These are phyloP conservation scores for Lepus americanus DNA, from an alignment of 2,113 vertebrate genomes.

Conservation along the genomic window DNA sequence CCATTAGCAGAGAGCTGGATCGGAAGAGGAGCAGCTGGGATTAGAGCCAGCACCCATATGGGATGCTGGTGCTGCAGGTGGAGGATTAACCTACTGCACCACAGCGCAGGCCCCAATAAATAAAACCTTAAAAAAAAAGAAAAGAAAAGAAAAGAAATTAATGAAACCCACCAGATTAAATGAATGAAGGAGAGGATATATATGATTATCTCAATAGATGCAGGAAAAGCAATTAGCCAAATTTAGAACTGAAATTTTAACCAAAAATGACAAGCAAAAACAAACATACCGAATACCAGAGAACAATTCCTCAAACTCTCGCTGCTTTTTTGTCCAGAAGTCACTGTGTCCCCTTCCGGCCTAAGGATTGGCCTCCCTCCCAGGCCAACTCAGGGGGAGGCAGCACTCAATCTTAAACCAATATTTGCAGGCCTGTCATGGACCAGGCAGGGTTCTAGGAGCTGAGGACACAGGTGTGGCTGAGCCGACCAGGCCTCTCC, in stretches of 20 bases:
- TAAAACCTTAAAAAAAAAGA: too few species aligned
- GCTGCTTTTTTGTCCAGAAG: neutral
- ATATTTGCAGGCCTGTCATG: neutral
- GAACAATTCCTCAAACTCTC: neutral
- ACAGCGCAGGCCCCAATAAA: too few species aligned
- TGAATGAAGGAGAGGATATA: neutral
- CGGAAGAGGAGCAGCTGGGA: too few species aligned
- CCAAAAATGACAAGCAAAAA: neutral
- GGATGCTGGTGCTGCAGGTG: too few species aligned
- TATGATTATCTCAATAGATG: neutral
- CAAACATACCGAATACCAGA: neutral
- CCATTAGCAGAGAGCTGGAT: too few species aligned
- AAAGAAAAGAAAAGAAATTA: neutral
- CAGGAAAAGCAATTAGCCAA: constrained; percentile 30
- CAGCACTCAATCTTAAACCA: neutral
- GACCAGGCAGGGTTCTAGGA: neutral
- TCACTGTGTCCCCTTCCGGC: neutral
- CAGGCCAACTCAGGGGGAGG: neutral
- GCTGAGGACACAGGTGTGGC: neutral
- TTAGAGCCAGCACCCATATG: too few species aligned
- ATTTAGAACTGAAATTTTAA: constrained; percentile 54
- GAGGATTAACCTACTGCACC: too few species aligned
- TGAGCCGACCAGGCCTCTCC: neutral
- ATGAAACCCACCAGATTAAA: neutral
- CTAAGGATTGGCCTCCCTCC: neutral